Conservation (phyloP, 2,888 invertebrate genomes). For the Glaucopsyche alexis region DNA sequence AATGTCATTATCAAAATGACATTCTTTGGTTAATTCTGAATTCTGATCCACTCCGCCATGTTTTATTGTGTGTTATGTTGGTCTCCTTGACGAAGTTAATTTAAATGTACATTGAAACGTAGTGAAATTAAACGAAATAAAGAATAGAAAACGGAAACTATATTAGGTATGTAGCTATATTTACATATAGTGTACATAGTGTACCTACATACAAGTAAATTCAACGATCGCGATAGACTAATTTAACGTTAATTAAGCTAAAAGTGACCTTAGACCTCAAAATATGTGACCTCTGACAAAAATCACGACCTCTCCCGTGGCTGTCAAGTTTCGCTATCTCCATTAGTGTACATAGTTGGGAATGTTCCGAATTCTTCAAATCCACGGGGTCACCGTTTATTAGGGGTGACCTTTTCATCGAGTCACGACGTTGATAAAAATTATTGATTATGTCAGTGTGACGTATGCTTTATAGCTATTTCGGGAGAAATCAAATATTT, state of each 20-base stretch:
- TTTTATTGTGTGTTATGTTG: too few species aligned
- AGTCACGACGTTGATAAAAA: constrained; percentile 22
- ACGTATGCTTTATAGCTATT: neutral
- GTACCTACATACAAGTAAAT: too few species aligned
- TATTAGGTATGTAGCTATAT: too few species aligned
- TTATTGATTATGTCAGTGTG: neutral
- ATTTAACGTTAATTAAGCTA: neutral
- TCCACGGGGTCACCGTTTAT: neutral
- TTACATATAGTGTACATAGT: too few species aligned
- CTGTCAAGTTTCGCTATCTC: constrained; percentile 13
- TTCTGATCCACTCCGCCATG: too few species aligned
- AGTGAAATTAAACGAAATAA: too few species aligned
- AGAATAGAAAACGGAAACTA: too few species aligned
- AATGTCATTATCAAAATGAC: too few species aligned
- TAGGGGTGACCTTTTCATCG: constrained; percentile 25
- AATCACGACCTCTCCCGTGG: neutral
- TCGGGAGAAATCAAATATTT: constrained; percentile 13
- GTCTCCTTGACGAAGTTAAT: too few species aligned
- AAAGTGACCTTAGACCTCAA: neutral
- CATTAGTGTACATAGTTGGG: constrained; percentile 13
- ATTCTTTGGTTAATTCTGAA: too few species aligned
- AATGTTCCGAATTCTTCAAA: neutral
- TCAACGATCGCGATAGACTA: neutral
- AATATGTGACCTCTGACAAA: constrained; percentile 7
- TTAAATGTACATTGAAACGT: too few species aligned